Percentiles rank a stretch among this genome's conserved stretches.
Conservation (phyloP, 2,888 invertebrate species). For the Teinopalpus imperialis region DNA sequence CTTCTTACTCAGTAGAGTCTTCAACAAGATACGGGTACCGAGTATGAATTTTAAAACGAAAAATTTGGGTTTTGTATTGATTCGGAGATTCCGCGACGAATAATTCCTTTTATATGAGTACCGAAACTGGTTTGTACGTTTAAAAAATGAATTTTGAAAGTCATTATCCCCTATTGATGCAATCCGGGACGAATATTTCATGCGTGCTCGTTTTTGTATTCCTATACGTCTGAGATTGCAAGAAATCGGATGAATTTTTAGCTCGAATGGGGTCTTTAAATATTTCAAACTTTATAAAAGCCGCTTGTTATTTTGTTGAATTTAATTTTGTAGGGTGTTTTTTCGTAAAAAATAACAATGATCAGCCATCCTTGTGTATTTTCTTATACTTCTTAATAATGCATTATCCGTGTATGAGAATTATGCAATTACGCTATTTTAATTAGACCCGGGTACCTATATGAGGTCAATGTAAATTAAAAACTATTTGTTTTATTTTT, state of each 20-base stretch:
- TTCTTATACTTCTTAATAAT: no score
- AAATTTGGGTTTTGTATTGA: slow-evolving; percentile 8
- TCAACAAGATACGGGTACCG: no score
- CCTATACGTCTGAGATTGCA: neutral
- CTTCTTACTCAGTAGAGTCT: no score
- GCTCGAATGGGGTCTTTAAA: slow-evolving; percentile 3
- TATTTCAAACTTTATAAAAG: neutral
- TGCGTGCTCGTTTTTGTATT: slow-evolving; percentile 12
- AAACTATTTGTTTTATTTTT: no score
- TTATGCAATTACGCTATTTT: no score
- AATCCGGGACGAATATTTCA: slow-evolving; percentile 17
- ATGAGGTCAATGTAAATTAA: no score
- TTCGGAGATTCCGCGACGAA: slow-evolving; percentile 11
- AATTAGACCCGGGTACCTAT: no score
- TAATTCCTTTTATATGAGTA: slow-evolving; percentile 11
- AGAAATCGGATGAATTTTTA: slow-evolving; percentile 13
- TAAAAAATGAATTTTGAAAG: slow-evolving; percentile 20
- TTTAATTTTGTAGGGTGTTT: neutral
- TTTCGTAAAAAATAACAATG: neutral
- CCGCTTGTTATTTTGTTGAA: neutral
- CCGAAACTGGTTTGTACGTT: slow-evolving; percentile 19
- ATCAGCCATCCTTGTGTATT: no score
- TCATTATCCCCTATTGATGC: slow-evolving; percentile 22
- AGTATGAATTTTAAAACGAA: slow-evolving; percentile 1
- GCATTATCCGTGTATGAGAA: no score